Base-by-base conservation (phyloP, 2,797 vertebrate species). In the Micropoecilia bifurca region DNA sequence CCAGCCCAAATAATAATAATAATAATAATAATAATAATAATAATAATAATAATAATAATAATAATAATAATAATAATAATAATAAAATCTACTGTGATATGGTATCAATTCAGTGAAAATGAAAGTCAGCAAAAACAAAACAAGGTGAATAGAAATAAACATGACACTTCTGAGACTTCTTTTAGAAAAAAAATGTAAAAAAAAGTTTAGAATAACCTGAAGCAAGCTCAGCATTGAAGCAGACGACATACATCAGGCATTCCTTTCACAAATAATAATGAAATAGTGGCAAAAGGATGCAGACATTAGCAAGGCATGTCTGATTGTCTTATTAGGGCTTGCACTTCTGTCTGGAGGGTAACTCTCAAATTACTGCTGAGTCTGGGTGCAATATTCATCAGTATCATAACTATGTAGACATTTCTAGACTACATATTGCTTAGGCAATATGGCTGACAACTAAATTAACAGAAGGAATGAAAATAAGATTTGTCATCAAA, bases 401-500 rank as follows among this genome's bases (percentile, higher is more conserved):
- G 25, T 28, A 33, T 74, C 41, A 46, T 16, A 45, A 30, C 45
- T 61, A 22, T 41, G 14, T 73, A 73, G 16, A 46, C 14, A 61
- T 47, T 25, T 41, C 25, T 73, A 50, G 16, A 47, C 14, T 33
- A 6, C 36, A 43, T 14, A 73, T 79, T 36, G 22, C 72, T 47
- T 20, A 50, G 16, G 36, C 20, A 3, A 73, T 3, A 9, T 25
- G 25, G 18, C 63, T 79, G 25, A 41, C 33, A 69, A 36, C 69
- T 66, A 69, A 33, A 76, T 0, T 0, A 13, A 75, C 14, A 71
- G 57, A 77, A 47, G n/a, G 36, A 25, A 73, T 6, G n/a, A 55
- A 82, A 69, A 53, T 30, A 22, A 18, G 59, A 75, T 68, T 33
- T 80, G 72, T 76, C 76, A 57, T 55, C 74, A 80, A 82, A 57